Percentiles rank a stretch among this genome's conserved stretches.
Conservation (phyloP, 1,140 invertebrate species). For the Hypothenemus hampei region DNA sequence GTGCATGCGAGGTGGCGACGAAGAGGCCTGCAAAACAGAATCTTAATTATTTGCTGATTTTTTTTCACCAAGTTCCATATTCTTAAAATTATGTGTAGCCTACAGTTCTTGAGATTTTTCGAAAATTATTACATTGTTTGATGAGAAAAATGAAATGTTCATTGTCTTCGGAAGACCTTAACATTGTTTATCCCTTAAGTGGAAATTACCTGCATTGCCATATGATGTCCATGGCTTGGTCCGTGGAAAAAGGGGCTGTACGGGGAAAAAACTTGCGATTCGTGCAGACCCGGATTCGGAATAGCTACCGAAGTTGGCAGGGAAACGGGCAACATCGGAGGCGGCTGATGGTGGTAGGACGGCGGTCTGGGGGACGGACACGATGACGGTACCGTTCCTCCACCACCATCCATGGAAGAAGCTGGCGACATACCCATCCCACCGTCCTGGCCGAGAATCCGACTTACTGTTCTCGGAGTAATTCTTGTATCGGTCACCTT, state of each 20-base stretch:
- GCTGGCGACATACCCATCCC: constrained; percentile 58
- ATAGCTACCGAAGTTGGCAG: constrained; percentile 92
- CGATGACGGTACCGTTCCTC: constrained; percentile 27
- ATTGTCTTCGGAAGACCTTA: no score
- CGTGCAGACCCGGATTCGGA: constrained; percentile 91
- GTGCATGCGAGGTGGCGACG: constrained; percentile 52
- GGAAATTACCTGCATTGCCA: constrained; percentile 44
- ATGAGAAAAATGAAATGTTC: no score
- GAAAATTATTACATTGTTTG: no score
- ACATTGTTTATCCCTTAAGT: no score
- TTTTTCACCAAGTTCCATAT: no score
- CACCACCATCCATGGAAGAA: constrained; percentile 46
- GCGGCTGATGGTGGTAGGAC: constrained; percentile 67
- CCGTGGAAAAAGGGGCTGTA: constrained; percentile 80
- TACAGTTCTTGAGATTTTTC: not conserved
- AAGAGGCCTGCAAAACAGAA: constrained; percentile 40
- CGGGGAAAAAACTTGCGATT: constrained; percentile 89
- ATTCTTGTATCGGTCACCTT: constrained; percentile 88
- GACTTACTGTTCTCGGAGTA: constrained; percentile 83
- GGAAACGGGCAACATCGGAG: constrained; percentile 79
- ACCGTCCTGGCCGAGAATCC: constrained; percentile 72
- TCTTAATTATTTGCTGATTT: not conserved
- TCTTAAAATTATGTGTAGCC: no score
- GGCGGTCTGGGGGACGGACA: constrained; percentile 64
- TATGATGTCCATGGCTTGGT: constrained; percentile 51